Evolutionary conservation across 2,888 invertebrate genomes (phyloP).

Genomic region (Flabesymbios commensalis): DNA sequence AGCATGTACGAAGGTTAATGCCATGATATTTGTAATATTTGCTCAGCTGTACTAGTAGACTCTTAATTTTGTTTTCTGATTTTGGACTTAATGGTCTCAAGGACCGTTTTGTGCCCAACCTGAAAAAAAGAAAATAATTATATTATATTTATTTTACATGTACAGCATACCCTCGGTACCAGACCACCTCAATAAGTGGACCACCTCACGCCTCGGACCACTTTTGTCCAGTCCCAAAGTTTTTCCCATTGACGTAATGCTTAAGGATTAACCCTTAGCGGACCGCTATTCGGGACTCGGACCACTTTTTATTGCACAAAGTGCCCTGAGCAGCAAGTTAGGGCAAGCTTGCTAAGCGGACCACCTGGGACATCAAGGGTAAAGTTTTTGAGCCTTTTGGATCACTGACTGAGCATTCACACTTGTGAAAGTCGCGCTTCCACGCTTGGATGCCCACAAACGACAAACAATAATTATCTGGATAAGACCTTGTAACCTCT

Average conservation of each 20-base stretch:
- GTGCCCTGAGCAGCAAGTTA: not conserved
- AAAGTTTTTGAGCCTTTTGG: no score
- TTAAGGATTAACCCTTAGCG: not conserved
- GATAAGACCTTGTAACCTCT: no score
- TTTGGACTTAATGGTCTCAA: conserved; percentile 48
- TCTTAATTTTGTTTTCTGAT: conserved; percentile 45
- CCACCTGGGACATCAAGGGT: no score
- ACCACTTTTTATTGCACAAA: not conserved
- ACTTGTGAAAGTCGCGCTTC: no score
- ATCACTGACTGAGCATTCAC: no score
- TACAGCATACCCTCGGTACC: not conserved
- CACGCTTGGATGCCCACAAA: no score
- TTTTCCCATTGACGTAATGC: no score
- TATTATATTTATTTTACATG: not conserved
- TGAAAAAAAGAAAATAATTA: conserved; percentile 21
- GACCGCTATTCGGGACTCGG: not conserved
- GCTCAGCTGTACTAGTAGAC: conserved; percentile 47
- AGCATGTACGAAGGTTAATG: conserved; percentile 54
- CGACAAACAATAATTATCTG: no score
- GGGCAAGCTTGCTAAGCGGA: no score
- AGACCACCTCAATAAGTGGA: no score
- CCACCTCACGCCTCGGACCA: no score
- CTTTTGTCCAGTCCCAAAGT: no score
- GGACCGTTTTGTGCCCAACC: conserved; percentile 53
- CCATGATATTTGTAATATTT: conserved; percentile 56